These are phyloP conservation scores for Labroides dimidiatus DNA, from an alignment of 2,797 vertebrate genomes.

Conservation along the genomic window DNA sequence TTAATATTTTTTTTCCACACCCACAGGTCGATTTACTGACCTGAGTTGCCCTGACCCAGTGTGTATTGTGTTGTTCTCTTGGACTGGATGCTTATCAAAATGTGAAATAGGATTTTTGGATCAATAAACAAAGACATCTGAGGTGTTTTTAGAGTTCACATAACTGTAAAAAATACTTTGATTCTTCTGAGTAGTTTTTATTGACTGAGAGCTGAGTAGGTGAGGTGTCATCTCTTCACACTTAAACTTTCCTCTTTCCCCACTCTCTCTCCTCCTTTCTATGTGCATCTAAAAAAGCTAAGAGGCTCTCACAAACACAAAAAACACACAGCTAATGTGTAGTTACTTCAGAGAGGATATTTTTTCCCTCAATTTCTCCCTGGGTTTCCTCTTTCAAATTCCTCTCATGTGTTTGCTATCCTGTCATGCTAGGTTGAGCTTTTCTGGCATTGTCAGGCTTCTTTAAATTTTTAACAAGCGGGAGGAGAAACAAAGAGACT, in stretches of 20 bases:
- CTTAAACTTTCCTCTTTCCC: constrained; percentile 8
- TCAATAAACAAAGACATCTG: constrained; percentile 55
- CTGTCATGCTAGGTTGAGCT: constrained; percentile 80
- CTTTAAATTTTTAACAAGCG: constrained; percentile 83
- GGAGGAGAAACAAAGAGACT: constrained; percentile 71
- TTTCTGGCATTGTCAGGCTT: constrained; percentile 78
- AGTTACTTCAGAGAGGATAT: constrained; percentile 37
- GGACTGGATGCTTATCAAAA: constrained; percentile 56
- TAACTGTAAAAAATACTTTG: constrained; percentile 19
- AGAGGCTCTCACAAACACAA: background rate
- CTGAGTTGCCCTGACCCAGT: constrained; percentile 13
- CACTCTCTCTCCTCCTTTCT: background rate
- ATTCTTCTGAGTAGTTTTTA: constrained; percentile 28
- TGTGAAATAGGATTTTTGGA: constrained; percentile 68
- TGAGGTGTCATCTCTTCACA: constrained; percentile 22
- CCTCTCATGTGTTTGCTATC: constrained; percentile 65
- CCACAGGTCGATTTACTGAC: constrained; percentile 27
- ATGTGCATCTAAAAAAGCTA: constrained; percentile 1
- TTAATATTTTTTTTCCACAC: constrained; percentile 23
- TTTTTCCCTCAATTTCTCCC: constrained; percentile 36
- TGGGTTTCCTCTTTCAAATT: constrained; percentile 58
- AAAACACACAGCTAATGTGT: constrained; percentile 31
- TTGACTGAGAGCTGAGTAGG: constrained; percentile 23
- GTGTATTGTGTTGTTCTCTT: constrained; percentile 52
- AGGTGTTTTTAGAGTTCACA: constrained; percentile 20